Percentiles rank a stretch among this genome's conserved stretches.
These are phyloP conservation scores for Dinothrombium tinctorium DNA, from an alignment of 1,140 invertebrate species.

Conservation along the genomic window DNA sequence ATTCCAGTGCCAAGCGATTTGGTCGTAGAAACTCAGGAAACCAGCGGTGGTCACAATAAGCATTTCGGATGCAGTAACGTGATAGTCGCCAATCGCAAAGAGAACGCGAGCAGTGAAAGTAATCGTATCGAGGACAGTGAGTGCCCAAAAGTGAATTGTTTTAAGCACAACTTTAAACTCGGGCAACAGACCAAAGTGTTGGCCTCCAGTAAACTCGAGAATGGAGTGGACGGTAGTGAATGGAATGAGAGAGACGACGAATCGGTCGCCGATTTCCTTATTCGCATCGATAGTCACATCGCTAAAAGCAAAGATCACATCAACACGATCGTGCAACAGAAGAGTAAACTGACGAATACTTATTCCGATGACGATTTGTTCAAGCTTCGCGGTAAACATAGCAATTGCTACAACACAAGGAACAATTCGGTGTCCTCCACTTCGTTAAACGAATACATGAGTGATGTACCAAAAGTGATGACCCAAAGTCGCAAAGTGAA, in stretches of 20 bases:
- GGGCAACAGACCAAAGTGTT: not conserved
- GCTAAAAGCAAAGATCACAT: conserved; percentile 58
- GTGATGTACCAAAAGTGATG: conserved; percentile 34
- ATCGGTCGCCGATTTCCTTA: conserved; percentile 52
- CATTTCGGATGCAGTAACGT: too few species aligned
- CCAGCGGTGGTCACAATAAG: too few species aligned
- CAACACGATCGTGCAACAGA: conserved; percentile 29
- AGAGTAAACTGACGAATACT: conserved; percentile 13
- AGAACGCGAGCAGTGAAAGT: too few species aligned
- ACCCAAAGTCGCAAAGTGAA: conserved; percentile 49
- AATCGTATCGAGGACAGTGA: not conserved
- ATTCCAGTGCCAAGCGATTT: conserved; percentile 34
- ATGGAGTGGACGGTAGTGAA: not conserved
- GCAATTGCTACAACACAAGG: conserved; percentile 6
- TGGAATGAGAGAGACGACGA: conserved; percentile 30
- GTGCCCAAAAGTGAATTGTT: not conserved
- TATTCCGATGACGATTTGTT: conserved; percentile 14
- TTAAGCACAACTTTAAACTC: too few species aligned
- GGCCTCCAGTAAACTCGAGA: conserved; percentile 1
- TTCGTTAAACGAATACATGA: not conserved
- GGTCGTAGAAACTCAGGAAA: conserved; percentile 5
- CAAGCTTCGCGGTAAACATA: not conserved
- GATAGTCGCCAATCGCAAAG: not conserved
- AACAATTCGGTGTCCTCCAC: conserved; percentile 3
- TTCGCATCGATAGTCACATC: conserved; percentile 60